Evolutionary conservation across 2,797 vertebrate species (phyloP), one percentile per base, ranked within the genome.

Genomic region (Mus caroli): DNA sequence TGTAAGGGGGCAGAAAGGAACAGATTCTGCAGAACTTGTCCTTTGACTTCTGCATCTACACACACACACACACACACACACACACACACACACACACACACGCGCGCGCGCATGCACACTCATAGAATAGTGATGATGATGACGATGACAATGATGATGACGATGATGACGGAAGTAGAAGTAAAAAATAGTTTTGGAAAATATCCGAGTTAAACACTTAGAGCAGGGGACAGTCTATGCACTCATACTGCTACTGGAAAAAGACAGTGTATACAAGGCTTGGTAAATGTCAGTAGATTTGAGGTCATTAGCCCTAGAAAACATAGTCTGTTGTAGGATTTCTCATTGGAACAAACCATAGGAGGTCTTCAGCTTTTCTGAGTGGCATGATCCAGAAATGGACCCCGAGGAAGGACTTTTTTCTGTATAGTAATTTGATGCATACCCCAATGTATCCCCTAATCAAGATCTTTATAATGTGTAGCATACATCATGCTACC

Each of bases 181-280:
- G 67, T 52, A 46, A 11, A 31, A 71, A 91, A 78, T 75, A 93
- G 64, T 77, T 92, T 96, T 52, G 87, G 54, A 64, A 96, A 91
- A 76, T 50, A 94, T 97, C 87, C 60, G 93, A 94, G 94, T 91
- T 76, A 96, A 97, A 96, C 90, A 95, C 37, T 62, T 31, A 90
- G 46, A 97, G 84, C 94, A 97, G 90, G 92, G 95, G 93, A 17
- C 86, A 88, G 46, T 94, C 62, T 94, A 64, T 62, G 85, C 24
- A 71, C 54, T 67, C 75, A 92, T 94, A 93, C 77, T 77, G 86
- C 71, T 96, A n/a, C 24, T 50, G 37, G 78, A 92, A 83, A 22
- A 13, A 50, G 82, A 24, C 37, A 46, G 34, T 31, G 14, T 80
- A 69, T 92, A 90, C 87, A 85, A 96, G 71, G 26, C 43, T 91